A percentile compares a stretch with the other conserved stretches of the same genome.
These are phyloP conservation scores for Heliconius nattereri DNA, from an alignment of 1,140 invertebrate genomes.

Conservation along the genomic window DNA sequence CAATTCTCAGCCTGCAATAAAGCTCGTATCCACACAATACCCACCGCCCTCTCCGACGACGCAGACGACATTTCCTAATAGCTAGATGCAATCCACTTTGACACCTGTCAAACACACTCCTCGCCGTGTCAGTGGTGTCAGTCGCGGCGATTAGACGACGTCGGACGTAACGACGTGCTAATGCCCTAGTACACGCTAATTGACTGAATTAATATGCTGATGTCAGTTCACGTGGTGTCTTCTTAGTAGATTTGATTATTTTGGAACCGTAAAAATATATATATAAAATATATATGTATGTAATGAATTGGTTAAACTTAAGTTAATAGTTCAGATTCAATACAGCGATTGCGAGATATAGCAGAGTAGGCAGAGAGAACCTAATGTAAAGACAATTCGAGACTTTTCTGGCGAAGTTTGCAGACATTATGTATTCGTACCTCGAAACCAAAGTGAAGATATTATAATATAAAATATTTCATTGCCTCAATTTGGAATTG, in stretches of 20 bases:
- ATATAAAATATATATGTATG: neutral
- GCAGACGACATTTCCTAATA: slow-evolving; percentile 68
- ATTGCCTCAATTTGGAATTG: neutral
- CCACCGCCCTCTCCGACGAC: slow-evolving; percentile 30
- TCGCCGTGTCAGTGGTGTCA: slow-evolving; percentile 66
- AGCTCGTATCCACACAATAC: slow-evolving; percentile 46
- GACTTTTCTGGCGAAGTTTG: too few species aligned
- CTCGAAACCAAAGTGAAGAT: too few species aligned
- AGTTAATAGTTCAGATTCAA: too few species aligned
- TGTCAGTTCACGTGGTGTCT: slow-evolving; percentile 1
- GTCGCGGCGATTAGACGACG: slow-evolving; percentile 53
- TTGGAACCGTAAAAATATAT: neutral
- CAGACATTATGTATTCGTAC: too few species aligned
- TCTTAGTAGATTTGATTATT: neutral
- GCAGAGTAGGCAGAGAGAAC: too few species aligned
- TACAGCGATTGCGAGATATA: too few species aligned
- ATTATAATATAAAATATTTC: too few species aligned
- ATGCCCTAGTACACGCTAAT: slow-evolving; percentile 62
- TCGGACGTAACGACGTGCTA: slow-evolving; percentile 66
- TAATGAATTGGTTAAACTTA: too few species aligned
- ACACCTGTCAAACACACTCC: slow-evolving; percentile 77
- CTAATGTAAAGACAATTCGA: too few species aligned
- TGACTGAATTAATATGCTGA: slow-evolving; percentile 76
- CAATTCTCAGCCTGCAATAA: neutral
- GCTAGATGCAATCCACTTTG: slow-evolving; percentile 77